These are phyloP conservation scores for Eulimnadia texana DNA, from an alignment of 1,140 invertebrate genomes.

Conservation along the genomic window DNA sequence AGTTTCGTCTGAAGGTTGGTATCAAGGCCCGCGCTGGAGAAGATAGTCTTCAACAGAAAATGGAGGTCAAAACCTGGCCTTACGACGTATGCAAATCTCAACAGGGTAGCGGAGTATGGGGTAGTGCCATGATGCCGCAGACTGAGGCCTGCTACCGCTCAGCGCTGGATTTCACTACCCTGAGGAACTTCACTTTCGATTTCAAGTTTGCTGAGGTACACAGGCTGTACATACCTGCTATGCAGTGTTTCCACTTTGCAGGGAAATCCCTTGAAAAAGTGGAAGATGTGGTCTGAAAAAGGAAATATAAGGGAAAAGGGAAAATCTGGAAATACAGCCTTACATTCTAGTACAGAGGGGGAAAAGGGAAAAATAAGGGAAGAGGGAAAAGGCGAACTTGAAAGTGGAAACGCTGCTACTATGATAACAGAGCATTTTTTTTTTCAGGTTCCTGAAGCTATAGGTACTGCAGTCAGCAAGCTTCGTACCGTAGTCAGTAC, in stretches of 20 bases:
- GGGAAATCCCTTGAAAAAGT: background rate
- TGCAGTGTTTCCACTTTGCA: background rate
- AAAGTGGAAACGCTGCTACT: too few species aligned
- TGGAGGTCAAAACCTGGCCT: conserved; percentile 10
- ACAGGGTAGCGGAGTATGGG: conserved; percentile 16
- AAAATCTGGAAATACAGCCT: too few species aligned
- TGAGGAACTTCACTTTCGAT: conserved; percentile 15
- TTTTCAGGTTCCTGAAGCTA: background rate
- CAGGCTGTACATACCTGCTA: background rate
- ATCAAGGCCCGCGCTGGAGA: conserved; percentile 1
- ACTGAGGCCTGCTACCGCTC: conserved; percentile 17
- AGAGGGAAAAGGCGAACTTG: too few species aligned
- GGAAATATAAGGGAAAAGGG: too few species aligned
- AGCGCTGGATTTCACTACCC: conserved; percentile 17
- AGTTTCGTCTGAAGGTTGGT: conserved; percentile 12
- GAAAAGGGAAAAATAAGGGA: too few species aligned
- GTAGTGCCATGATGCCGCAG: conserved; percentile 19
- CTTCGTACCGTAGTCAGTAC: background rate
- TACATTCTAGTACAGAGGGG: too few species aligned
- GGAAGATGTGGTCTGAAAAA: background rate
- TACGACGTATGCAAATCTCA: conserved; percentile 19
- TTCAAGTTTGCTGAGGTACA: conserved; percentile 18
- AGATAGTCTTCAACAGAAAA: background rate
- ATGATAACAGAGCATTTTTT: background rate
- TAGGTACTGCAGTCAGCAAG: background rate